A percentile compares a stretch with the other conserved stretches of the same genome.
Conservation (phyloP, 2,797 vertebrate genomes). For the Ptychadena robeensis region DNA sequence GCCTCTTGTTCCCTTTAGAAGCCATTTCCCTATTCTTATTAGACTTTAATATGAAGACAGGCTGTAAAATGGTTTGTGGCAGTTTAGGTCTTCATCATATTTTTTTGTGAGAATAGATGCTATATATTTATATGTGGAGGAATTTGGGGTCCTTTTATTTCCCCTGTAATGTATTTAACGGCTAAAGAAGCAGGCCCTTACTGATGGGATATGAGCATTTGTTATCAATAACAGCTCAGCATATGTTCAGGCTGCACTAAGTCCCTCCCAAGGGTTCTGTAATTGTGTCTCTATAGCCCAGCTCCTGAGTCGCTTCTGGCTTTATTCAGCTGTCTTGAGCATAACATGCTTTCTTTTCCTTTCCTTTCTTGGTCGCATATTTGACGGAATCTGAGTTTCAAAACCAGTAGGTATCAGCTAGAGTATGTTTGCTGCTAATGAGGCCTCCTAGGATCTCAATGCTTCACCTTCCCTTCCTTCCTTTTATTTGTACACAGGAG, state of each 20-base stretch:
- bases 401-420: conserved; percentile 68
- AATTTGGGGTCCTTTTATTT: background rate
- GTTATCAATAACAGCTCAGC: conserved; percentile 30
- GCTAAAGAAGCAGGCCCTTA: background rate
- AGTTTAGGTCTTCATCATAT: background rate
- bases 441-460: conserved; percentile 79
- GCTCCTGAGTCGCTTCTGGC: background rate
- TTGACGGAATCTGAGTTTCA: conserved; percentile 66
- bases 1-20: no score
- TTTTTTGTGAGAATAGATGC: background rate
- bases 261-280: background rate
- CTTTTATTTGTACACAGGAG: conserved; percentile 54
- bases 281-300: conserved; percentile 23
- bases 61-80: background rate
- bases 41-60: no score
- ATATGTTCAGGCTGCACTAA: conserved; percentile 3
- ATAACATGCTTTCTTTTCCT: conserved; percentile 31
- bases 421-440: conserved; percentile 79
- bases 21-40: no score
- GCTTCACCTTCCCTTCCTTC: conserved; percentile 64
- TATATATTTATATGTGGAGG: background rate
- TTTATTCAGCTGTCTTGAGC: background rate
- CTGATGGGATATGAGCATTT: conserved; percentile 47
- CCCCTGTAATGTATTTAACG: conserved; percentile 16
- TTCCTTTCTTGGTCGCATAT: conserved; percentile 58